Conservation (phyloP, 2,797 vertebrate genomes). For the Sebastes itinus region DNA sequence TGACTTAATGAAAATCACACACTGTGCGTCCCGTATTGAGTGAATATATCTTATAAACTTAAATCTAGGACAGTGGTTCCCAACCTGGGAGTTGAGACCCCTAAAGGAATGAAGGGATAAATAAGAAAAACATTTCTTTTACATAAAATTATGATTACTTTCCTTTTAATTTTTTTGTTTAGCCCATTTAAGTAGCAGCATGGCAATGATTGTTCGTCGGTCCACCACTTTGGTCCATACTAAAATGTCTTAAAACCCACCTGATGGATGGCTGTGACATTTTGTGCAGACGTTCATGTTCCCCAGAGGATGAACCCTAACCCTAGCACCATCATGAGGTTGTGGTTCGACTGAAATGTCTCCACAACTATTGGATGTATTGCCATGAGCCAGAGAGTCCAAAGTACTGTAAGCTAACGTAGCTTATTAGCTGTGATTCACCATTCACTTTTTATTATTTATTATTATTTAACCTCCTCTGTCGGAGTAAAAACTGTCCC, state of each 20-base stretch:
- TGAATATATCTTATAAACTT: not conserved
- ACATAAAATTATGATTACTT: not conserved
- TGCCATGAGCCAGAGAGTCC: too few species aligned
- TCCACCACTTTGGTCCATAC: not conserved
- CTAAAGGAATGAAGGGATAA: not conserved
- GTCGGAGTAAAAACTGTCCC: too few species aligned
- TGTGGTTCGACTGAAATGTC: not conserved
- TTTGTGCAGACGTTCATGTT: not conserved
- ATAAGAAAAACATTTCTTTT: not conserved
- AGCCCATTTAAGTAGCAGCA: not conserved
- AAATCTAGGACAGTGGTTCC: not conserved
- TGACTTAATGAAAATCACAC: not conserved
- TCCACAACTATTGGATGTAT: too few species aligned
- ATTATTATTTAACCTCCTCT: too few species aligned
- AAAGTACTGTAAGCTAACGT: too few species aligned
- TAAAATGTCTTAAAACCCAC: not conserved
- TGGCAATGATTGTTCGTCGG: accelerated
- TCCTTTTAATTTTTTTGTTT: not conserved
- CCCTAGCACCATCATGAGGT: not conserved
- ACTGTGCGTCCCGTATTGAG: not conserved
- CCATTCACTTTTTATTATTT: too few species aligned
- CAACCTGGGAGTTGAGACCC: not conserved
- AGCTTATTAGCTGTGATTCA: accelerated
- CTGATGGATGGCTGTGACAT: not conserved
- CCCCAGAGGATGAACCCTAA: not conserved